Evolutionary conservation across 2,113 vertebrate species (phyloP), one percentile per base, ranked within the genome.

Genomic region (Todiramphus saurophagus): DNA sequence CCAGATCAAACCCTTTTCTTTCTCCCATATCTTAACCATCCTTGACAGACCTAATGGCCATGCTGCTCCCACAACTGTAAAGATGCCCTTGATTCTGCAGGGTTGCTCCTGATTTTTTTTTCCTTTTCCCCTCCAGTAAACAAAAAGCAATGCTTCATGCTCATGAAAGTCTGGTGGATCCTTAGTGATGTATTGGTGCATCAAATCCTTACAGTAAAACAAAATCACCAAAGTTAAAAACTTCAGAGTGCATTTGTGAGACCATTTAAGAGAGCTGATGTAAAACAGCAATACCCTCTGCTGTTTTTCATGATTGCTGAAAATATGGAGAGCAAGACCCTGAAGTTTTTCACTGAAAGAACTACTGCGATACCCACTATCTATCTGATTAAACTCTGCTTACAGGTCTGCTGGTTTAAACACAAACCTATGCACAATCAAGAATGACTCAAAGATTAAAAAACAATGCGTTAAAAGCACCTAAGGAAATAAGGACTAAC

Each of bases 251-350:
- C 66, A 23, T 39, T 56, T 48, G 21, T 1, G 35, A 87, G 33
- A 39, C 21, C 0, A 0, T 9, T 69, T 28, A 53, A 46, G 46
- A 82, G 1, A 3, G 28, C 3, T 64, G 35, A 24, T 5, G 3
- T 16, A 37, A 67, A 28, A 75, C 0, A 73, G 16, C 28, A 56
- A 39, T 1, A 46, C 0, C 2, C 7, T 50, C 14, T 78, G 46
- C 48, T 60, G 1, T 31, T 75, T 79, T 10, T 44, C 35, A 8
- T 2, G 5, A 82, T 1, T 25, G 21, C 41, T 84, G 41, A 85
- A 41, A 78, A 18, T 1, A 53, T 1, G 13, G 28, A 82, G 4
- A 24, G 11, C 8, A 33, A 78, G 33, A 68, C 20, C 31, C 51
- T 51, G 1, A 69, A 77, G 44, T 44, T 81, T 46, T 51, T 39